phyloP scores from a whole-genome alignment of 2,888 invertebrate genomes.

The Lasioglossum pauxillum region DNA sequence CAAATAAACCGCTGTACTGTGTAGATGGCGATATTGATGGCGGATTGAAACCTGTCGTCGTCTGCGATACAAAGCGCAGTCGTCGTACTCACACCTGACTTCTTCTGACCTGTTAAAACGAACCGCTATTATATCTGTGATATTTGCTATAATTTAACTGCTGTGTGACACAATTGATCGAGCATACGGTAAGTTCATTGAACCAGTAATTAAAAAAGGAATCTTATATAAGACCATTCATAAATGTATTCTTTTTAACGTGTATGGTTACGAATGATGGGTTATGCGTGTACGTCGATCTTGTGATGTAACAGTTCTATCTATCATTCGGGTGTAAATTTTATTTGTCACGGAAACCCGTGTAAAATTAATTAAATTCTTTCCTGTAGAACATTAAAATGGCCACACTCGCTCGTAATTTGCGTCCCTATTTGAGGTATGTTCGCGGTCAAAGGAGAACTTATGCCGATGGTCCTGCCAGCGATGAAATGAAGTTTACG shows the following conservation, averaged over 20 bases:
- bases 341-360: background rate
- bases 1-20: no score
- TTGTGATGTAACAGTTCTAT: slow-evolving; percentile 67
- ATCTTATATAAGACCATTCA: background rate
- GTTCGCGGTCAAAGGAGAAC: slow-evolving; percentile 85
- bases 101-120: background rate
- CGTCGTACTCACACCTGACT: background rate
- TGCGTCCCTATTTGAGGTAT: slow-evolving; percentile 78
- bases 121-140: slow-evolving; percentile 16
- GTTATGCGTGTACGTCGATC: slow-evolving; percentile 47
- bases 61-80: background rate
- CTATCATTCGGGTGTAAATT: slow-evolving; percentile 20
- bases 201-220: background rate
- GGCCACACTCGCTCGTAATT: slow-evolving; percentile 78
- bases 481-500: slow-evolving; percentile 93
- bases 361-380: slow-evolving; percentile 6
- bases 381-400: slow-evolving; percentile 64
- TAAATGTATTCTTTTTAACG: background rate
- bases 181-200: slow-evolving; percentile 22
- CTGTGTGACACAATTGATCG: slow-evolving; percentile 1
- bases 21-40: no score
- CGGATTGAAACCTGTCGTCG: background rate
- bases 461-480: slow-evolving; percentile 87
- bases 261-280: slow-evolving; percentile 8
- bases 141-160: slow-evolving; percentile 28